Conservation (phyloP, 2,888 invertebrate species). For the Cremastobaeus sp. region DNA sequence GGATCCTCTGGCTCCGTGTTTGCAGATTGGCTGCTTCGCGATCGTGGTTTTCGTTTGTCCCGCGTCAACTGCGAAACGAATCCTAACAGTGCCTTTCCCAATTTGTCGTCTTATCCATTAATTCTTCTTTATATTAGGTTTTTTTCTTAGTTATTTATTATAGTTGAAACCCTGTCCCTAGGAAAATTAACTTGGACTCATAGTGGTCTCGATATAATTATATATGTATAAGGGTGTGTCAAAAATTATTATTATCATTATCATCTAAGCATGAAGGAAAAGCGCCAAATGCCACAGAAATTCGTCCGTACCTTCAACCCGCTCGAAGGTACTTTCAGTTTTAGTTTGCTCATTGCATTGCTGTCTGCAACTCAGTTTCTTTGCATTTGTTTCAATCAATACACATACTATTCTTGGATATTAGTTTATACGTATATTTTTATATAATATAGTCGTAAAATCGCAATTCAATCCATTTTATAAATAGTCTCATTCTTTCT, state of each 20-base stretch:
- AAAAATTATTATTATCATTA: constrained; percentile 70
- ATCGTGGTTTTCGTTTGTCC: too few relatives aligned
- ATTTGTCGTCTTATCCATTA: constrained; percentile 47
- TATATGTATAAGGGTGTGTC: constrained; percentile 69
- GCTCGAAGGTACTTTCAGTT: constrained; percentile 22
- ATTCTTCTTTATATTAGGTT: constrained; percentile 50
- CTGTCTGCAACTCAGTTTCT: constrained; percentile 20
- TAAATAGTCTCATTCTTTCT: constrained; percentile 49
- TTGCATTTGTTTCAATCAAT: constrained; percentile 35
- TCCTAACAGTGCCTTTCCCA: constrained; percentile 53
- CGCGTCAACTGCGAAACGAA: constrained; percentile 43
- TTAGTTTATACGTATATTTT: constrained; percentile 51
- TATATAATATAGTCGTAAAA: constrained; percentile 52
- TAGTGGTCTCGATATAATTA: constrained; percentile 67
- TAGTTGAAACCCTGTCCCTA: constrained; percentile 70
- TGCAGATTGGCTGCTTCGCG: too few relatives aligned
- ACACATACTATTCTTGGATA: constrained; percentile 36
- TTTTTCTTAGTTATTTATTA: constrained; percentile 58
- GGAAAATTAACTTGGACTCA: constrained; percentile 70
- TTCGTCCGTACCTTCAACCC: constrained; percentile 38
- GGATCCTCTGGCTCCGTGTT: too few relatives aligned
- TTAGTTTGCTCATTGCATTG: too few relatives aligned
- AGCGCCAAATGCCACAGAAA: constrained; percentile 65
- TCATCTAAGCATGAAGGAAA: constrained; percentile 73
- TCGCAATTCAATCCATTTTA: constrained; percentile 52